Percentiles rank a stretch among this genome's conserved stretches.
phyloP scores from a whole-genome alignment of 2,113 vertebrate genomes.

The Platichthys stellatus region DNA sequence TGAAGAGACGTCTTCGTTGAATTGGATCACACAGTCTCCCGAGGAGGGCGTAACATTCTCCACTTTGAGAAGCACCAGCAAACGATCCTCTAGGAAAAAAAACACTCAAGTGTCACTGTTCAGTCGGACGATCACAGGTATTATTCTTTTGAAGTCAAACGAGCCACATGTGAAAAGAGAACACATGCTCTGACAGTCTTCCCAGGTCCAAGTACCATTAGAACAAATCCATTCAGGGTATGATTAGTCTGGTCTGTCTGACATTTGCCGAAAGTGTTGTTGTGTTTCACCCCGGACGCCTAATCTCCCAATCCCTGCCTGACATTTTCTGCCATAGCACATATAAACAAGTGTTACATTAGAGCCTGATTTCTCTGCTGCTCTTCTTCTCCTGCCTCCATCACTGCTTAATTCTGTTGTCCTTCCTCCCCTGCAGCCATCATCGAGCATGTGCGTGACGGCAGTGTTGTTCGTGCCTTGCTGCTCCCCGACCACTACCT shows the following conservation, averaged over 20 bases:
- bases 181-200: not conserved
- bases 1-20: not conserved
- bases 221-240: not conserved
- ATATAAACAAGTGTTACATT: not conserved
- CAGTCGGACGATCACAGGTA: not conserved
- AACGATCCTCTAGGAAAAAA: not conserved
- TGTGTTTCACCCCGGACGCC: not conserved
- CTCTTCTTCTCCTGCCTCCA: not conserved
- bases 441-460: slow-evolving; percentile 96
- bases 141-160: slow-evolving; percentile 9
- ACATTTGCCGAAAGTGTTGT: not conserved
- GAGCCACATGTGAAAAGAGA: not conserved
- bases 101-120: not conserved
- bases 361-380: not conserved
- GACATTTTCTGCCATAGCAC: not conserved
- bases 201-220: not conserved
- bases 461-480: slow-evolving; percentile 92
- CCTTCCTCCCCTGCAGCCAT: slow-evolving; percentile 81
- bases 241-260: not conserved
- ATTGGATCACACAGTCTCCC: not conserved
- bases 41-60: too few relatives aligned
- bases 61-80: too few relatives aligned
- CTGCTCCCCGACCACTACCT: slow-evolving; percentile 95
- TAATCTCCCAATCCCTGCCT: not conserved
- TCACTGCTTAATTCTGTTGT: too few relatives aligned